Evolutionary conservation across 2,113 vertebrate genomes (phyloP), one percentile per base, ranked within the genome.

Genomic region (Sakesphorus luctuosus): DNA sequence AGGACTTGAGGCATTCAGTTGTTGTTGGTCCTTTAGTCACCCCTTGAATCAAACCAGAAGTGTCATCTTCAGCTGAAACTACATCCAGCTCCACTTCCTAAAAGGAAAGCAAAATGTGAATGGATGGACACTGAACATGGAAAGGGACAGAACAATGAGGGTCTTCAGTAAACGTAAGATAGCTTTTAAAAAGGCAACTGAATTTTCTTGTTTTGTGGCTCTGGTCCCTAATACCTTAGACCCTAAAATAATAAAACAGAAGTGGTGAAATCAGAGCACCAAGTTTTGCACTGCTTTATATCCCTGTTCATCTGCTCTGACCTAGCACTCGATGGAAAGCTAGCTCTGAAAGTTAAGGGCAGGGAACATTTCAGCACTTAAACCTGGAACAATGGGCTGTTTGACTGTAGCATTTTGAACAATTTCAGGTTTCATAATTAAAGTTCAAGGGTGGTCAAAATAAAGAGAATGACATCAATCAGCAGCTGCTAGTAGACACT

Each of bases 361-460:
- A 86, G 77, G 82, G 9, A 95, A 19, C 31, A 56, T 16, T 43
- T 73, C 7, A 43, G 74, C 56, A 47, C 59, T 83, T 88, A 56
- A 87, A 83, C 29, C 35, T 65, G 52, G 36, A 91, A 78, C 38
- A 66, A 25, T n/a, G 21, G 25, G 20, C n/a, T 67, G 35, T 40
- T 36, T 63, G 58, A 36, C 29, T 23, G 35, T 2, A 18, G 58
- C 40, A 61, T 88, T 93, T 78, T n/a, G 77, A 75, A 86, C 40
- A 92, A 84, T 52, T 68, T 38, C 28, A 93, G 67, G 92, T 87
- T 96, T 87, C 26, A 61, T 79, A 85, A 92, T 84, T 95, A 75
- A 89, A 95, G 74, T 78, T 89, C 79, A 84, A 58, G 28, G 20
- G 19, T 84, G 55, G 68, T 75, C 86, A 90, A 95, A 96, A 93